Evolutionary conservation across 2,888 invertebrate species (phyloP).

Genomic region (Odiellus spinosus): DNA sequence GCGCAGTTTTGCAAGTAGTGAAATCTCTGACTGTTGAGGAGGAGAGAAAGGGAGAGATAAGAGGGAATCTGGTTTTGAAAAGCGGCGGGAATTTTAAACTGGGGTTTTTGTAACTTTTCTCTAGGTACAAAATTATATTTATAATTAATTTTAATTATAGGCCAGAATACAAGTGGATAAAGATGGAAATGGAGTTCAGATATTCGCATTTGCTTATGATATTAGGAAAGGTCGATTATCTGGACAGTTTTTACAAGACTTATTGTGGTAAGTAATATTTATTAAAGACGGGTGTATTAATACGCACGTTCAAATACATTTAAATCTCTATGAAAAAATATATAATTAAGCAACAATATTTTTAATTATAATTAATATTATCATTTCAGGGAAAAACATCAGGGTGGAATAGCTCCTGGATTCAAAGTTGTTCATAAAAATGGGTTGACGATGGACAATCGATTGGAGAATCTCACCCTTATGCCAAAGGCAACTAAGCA

Average conservation of each 20-base stretch:
- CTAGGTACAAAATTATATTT: no score
- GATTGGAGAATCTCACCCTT: conserved; percentile 35
- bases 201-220: conserved; percentile 34
- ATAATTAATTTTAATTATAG: conserved; percentile 21
- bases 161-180: conserved; percentile 35
- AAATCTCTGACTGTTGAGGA: no score
- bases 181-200: conserved; percentile 35
- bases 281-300: background rate
- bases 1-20: no score
- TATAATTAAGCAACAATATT: no score
- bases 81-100: no score
- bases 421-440: conserved; percentile 36
- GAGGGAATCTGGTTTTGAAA: no score
- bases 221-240: conserved; percentile 27
- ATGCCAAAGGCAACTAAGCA: conserved; percentile 18
- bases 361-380: no score
- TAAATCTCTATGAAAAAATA: no score
- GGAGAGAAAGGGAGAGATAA: no score
- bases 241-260: conserved; percentile 32
- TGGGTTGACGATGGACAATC: conserved; percentile 36
- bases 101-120: no score
- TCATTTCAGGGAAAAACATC: conserved; percentile 35
- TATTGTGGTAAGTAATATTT: conserved; percentile 31
- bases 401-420: conserved; percentile 35
- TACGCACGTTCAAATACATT: no score